Base-by-base conservation (phyloP, 2,797 vertebrate genomes). In the Borostomias antarcticus region DNA sequence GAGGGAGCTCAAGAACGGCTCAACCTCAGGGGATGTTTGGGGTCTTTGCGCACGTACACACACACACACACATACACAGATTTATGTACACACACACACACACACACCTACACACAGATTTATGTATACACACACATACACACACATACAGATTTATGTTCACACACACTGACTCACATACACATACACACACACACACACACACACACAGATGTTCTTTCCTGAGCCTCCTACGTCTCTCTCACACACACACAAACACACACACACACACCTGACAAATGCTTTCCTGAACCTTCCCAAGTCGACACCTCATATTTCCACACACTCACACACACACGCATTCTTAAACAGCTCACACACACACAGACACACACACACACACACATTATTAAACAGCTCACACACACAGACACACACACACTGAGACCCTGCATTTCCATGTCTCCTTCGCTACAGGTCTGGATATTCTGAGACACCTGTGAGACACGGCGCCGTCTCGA, bases 161-260 rank as follows among this genome's bases (percentile, higher is more conserved):
- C 5, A 21, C 30, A 58, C 56, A 28, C 37, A 60, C 58, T 26
- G 35, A n/a, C n/a, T n/a, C n/a, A n/a, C n/a, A n/a, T n/a, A n/a
- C n/a, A n/a, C n/a, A n/a, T n/a, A n/a, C n/a, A 60, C 58, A 45
- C 15, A 60, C 35, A 45, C 37, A 47, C 40, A 61, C 40, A 32
- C 58, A 62, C 45, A 50, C 29, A 50, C 60, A 51, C 60, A 32
- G n/a, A n/a, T n/a, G n/a, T n/a, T n/a, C n/a, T n/a, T n/a, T n/a
- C n/a, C n/a, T n/a, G n/a, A n/a, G n/a, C n/a, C n/a, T n/a, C n/a
- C n/a, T n/a, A n/a, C n/a, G n/a, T n/a, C n/a, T n/a, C n/a, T n/a
- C 29, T 10, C 29, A 58, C 30, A 33, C 54, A 58, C 54, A 30
- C 29, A 32, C 54, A 58, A 13, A 58, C 28, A 58, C 28, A 58